Percentiles rank a stretch among this genome's conserved stretches.
Evolutionary conservation across 2,888 invertebrate genomes (phyloP).

Genomic region (Cephus runcator): DNA sequence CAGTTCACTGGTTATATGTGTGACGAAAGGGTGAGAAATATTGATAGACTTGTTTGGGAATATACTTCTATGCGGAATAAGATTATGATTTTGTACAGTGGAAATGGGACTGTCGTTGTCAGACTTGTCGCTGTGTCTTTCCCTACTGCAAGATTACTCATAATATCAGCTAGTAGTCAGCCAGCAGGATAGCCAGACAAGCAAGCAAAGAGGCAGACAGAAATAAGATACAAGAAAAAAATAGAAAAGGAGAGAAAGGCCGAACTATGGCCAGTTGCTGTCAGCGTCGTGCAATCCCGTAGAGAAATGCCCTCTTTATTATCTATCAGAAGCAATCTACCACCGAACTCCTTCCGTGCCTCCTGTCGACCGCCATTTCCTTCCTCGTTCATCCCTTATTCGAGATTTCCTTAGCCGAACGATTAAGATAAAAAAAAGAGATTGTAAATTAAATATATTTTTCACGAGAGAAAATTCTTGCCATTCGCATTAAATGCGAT

Average conservation of each 20-base stretch:
- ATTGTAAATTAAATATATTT: neutral
- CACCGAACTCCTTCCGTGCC: constrained; percentile 22
- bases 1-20: neutral
- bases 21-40: neutral
- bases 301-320: constrained; percentile 53
- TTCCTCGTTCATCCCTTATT: constrained; percentile 19
- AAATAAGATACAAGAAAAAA: neutral
- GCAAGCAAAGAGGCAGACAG: constrained; percentile 1
- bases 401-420: neutral
- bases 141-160: constrained; percentile 46
- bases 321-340: constrained; percentile 55
- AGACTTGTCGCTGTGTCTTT: constrained; percentile 17
- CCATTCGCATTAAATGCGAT: neutral
- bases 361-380: constrained; percentile 13
- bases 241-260: neutral
- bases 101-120: constrained; percentile 9
- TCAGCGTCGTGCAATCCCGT: constrained; percentile 41
- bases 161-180: constrained; percentile 46
- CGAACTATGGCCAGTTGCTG: constrained; percentile 23
- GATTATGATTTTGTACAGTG: neutral
- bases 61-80: neutral
- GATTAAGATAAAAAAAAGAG: neutral
- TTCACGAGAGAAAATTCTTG: neutral
- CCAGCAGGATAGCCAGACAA: constrained; percentile 26
- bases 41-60: neutral